Percentiles rank a stretch among this genome's conserved stretches.
phyloP scores from a whole-genome alignment of 1,140 invertebrate species.

The Bombus waltoni region DNA sequence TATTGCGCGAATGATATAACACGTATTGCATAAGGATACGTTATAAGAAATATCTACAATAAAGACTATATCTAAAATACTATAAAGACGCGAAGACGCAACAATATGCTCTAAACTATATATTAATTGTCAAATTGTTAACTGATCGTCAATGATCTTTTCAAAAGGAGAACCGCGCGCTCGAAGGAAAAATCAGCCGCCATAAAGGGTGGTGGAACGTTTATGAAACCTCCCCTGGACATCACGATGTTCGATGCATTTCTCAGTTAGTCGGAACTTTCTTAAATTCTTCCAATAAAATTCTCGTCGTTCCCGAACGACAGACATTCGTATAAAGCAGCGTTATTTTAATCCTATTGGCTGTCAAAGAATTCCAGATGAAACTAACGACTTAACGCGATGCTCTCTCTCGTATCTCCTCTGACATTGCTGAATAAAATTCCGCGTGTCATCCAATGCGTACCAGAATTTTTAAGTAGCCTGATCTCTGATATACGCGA shows the following conservation, averaged over 20 bases:
- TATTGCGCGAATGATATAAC: background rate
- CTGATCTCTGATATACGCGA: background rate
- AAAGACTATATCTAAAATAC: background rate
- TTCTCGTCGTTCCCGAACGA: background rate
- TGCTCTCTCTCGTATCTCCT: rapidly evolving
- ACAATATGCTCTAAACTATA: background rate
- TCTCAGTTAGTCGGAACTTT: background rate
- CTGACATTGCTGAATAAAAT: no score
- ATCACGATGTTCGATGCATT: background rate
- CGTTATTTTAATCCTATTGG: background rate
- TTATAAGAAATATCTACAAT: no score
- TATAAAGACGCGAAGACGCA: background rate
- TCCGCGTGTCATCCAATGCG: background rate
- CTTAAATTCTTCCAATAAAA: constrained; percentile 24
- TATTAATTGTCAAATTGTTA: background rate
- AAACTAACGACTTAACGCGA: background rate
- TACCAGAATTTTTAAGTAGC: background rate
- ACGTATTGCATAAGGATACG: no score
- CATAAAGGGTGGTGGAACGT: constrained; percentile 43
- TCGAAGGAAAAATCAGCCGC: constrained; percentile 29
- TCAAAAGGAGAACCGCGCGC: background rate
- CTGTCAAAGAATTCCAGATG: background rate
- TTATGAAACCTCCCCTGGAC: constrained; percentile 43
- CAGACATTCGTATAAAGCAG: constrained; percentile 4
- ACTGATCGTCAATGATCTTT: background rate